Evolutionary conservation across 2,113 vertebrate species (phyloP), one percentile per base, ranked within the genome.

Genomic region (Oncorhynchus kisutch): DNA sequence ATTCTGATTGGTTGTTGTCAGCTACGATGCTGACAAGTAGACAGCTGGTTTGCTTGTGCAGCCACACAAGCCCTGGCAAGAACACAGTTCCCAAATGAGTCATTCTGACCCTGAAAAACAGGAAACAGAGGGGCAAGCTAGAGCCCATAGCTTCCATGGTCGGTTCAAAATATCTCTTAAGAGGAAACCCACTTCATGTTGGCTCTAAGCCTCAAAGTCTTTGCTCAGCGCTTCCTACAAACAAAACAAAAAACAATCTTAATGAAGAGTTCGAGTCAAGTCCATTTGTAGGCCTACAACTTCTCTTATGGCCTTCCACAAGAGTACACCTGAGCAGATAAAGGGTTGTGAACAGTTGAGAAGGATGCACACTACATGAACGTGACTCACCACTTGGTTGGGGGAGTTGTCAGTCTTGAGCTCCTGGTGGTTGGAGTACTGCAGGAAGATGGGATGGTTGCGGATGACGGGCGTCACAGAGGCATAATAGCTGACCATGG

Each of bases 381-480:
- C 39, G 14, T 24, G 20, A 81, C 88, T 78, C 82, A 99, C 97
- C 81, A 96, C 96, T 87, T 98, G 97, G 88, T 98, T 98, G 20
- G 96, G 93, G 4, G 97, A 96, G 88, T 93, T 96, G 91, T 99
- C 97, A 0, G 97, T 99, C 90, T 99, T 99, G 9, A 99, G 94
- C 85, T 99, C 97, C 90, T 99, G 97, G 94, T 99, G 96, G 91
- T 98, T 99, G 86, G 97, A 98, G 88, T 96, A 98, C 90, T 99
- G 97, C 82, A 99, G 95, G 67, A 95, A 98, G 88, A 99, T 95
- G 27, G 96, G 95, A 72, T 99, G 97, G 76, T 94, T 95, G 0
- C 97, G 92, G 59, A 99, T 93, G 77, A 97, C 89, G 0, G 97
- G 96, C 3, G 96, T 94, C 72, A 98, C 93, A 0, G 97, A 95